Evolutionary conservation across 1,140 invertebrate species (phyloP).

Genomic region (Zaprionus vittiger): DNA sequence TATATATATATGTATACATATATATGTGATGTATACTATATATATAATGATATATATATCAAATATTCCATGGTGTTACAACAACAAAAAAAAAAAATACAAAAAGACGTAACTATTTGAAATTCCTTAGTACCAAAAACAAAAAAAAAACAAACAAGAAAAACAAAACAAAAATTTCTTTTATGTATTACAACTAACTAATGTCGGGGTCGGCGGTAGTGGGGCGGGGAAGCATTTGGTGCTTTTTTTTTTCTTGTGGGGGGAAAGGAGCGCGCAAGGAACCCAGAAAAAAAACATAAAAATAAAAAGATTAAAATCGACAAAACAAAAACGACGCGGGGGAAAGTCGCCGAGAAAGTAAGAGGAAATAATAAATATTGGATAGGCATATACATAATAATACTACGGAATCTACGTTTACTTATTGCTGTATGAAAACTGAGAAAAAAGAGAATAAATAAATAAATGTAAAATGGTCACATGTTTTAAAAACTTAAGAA

Average conservation of each 20-base stretch:
- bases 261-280: not conserved
- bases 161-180: slow-evolving; percentile 21
- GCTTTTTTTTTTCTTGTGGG: slow-evolving; percentile 15
- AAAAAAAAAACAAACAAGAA: slow-evolving; percentile 22
- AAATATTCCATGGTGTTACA: slow-evolving; percentile 78
- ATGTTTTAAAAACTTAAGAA: slow-evolving; percentile 47
- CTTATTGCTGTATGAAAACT: slow-evolving; percentile 54
- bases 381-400: slow-evolving; percentile 22
- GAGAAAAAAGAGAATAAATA: slow-evolving; percentile 50
- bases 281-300: not conserved
- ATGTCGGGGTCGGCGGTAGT: slow-evolving; percentile 4
- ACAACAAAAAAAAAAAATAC: slow-evolving; percentile 44
- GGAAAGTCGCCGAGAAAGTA: not conserved
- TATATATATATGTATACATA: not conserved
- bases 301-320: slow-evolving; percentile 1
- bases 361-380: slow-evolving; percentile 21
- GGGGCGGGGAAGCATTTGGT: slow-evolving; percentile 19
- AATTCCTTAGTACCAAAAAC: slow-evolving; percentile 72
- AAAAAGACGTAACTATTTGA: slow-evolving; percentile 62
- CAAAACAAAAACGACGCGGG: not conserved
- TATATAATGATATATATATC: slow-evolving; percentile 27
- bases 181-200: slow-evolving; percentile 37
- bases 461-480: slow-evolving; percentile 71
- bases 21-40: slow-evolving; percentile 17
- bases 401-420: slow-evolving; percentile 46